These are phyloP conservation scores for Hydrotaea diabolus DNA, from an alignment of 2,888 invertebrate species.

Conservation along the genomic window DNA sequence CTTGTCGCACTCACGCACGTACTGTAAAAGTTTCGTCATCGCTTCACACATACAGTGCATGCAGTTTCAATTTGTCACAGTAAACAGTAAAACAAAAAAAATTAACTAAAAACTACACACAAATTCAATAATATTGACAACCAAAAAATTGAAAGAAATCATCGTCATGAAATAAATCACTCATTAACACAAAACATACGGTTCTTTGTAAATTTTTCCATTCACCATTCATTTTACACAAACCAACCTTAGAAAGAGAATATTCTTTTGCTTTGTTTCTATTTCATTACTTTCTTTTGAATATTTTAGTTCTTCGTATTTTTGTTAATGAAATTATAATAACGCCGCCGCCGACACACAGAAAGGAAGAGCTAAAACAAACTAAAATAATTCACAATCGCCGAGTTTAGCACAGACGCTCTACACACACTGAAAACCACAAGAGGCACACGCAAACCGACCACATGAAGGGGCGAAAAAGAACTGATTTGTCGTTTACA, in stretches of 20 bases:
- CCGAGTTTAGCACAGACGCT: slow-evolving; percentile 1
- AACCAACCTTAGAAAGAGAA: slow-evolving; percentile 4
- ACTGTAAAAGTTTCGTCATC: too few relatives aligned
- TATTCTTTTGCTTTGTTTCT: not conserved
- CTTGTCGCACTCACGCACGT: not conserved
- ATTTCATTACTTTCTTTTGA: slow-evolving; percentile 24
- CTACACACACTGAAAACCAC: not conserved
- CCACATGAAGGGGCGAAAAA: not conserved
- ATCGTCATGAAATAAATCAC: not conserved
- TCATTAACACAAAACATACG: slow-evolving; percentile 1
- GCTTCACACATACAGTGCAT: not conserved
- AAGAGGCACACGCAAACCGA: not conserved
- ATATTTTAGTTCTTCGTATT: not conserved
- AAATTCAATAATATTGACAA: slow-evolving; percentile 1
- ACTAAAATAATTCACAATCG: too few relatives aligned
- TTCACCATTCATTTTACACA: not conserved
- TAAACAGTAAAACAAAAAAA: too few relatives aligned
- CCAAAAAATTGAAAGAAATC: slow-evolving; percentile 3
- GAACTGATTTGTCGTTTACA: too few relatives aligned
- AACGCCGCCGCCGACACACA: not conserved
- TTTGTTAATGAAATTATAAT: slow-evolving; percentile 22
- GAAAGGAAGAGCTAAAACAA: not conserved
- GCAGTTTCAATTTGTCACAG: not conserved
- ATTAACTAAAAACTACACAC: not conserved
- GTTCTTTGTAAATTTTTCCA: slow-evolving; percentile 4